Evolutionary conservation across 2,113 vertebrate genomes (phyloP).

Genomic region (Eptesicus fuscus): DNA sequence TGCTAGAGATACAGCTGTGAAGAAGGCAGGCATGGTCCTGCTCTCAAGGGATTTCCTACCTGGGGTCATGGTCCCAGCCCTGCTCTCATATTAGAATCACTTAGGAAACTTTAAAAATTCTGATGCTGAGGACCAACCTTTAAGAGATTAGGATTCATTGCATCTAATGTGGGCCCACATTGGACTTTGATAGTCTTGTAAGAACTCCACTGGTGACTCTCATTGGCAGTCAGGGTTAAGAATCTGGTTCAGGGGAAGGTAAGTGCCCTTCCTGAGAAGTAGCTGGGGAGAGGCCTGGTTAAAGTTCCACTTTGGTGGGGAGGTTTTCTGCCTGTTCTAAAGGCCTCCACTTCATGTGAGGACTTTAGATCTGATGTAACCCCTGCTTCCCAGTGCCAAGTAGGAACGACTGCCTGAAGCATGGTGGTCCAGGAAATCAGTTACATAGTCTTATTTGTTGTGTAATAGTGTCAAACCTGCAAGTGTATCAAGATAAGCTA

Average conservation of each 20-base stretch:
- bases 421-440: background rate
- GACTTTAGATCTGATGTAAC: background rate
- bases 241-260: background rate
- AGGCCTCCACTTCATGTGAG: background rate
- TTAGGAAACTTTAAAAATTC: background rate
- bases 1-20: background rate
- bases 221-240: background rate
- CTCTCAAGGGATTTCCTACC: background rate
- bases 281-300: background rate
- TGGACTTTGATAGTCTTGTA: background rate
- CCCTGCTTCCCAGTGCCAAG: too few species aligned
- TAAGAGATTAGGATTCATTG: background rate
- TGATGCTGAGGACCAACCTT: background rate
- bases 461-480: background rate
- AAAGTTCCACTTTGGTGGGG: background rate
- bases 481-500: background rate
- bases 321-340: background rate
- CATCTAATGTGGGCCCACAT: background rate
- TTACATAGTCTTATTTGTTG: background rate
- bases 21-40: background rate
- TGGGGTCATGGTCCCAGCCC: background rate
- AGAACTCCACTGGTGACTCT: background rate
- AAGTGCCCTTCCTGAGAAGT: background rate
- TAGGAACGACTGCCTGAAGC: background rate
- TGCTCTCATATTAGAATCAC: background rate